Evolutionary conservation across 2,888 invertebrate genomes (phyloP), one percentile per base, ranked within the genome.

Genomic region (Drosophila lutescens): DNA sequence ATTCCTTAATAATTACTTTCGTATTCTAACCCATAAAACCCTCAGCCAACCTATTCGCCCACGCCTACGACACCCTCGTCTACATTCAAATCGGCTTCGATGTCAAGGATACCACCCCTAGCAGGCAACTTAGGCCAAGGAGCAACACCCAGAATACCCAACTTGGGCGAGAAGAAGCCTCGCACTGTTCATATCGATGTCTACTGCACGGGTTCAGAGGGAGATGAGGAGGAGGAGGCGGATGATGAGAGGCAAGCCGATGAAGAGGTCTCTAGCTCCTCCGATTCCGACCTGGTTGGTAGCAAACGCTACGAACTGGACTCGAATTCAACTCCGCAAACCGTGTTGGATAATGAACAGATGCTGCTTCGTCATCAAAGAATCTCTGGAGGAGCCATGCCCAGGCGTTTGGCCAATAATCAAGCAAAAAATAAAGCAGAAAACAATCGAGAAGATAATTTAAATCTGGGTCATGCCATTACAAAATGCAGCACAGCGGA

Each of bases 131-230:
- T 23, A 2, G 41, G 13, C 34, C 62, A 63, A 50, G 83, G 77
- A 23, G 75, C 66, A 7, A 15, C 58, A 0, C 44, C 71, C 13
- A 34, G 63, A 30, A 12, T 76, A 8, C 58, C 84, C 12, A 79
- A 66, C 57, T 57, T 79, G 34, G 75, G 82, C n/a, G 90, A 91
- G 71, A 92, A 92, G 77, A 93, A 92, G 77, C 92, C 92, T 81
- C 93, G 95, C 61, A 95, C 95, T 0, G 95, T 95, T 32, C 95
- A 95, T 88, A 95, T 95, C 56, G 95, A 95, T 90, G 95, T 95
- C 4, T 95, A 95, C 85, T 95, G 95, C 86, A 95, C 95, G 0
- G 95, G 95, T 2, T 95, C 95, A 1, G 93, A 93, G 68, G 92
- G 90, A 23, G 91, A 90, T 1, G 93, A 93, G 74, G 87, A 93